A percentile compares a stretch with the other conserved stretches of the same genome.
These are phyloP conservation scores for Oostethus manadensis DNA, from an alignment of 2,113 vertebrate genomes.

Conservation along the genomic window DNA sequence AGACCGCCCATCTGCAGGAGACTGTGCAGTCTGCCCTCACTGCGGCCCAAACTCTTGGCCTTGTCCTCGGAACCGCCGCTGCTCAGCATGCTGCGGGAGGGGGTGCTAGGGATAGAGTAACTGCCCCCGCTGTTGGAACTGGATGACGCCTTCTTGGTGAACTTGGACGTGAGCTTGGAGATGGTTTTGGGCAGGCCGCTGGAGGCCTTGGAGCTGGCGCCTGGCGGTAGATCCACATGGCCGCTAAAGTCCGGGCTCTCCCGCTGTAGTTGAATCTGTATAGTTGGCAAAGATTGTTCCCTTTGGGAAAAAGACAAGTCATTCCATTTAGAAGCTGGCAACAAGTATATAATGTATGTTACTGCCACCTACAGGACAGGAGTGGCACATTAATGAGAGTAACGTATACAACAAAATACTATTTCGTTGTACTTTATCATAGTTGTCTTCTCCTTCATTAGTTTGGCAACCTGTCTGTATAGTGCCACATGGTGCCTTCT, in stretches of 20 bases:
- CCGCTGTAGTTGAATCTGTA: slow-evolving; percentile 93
- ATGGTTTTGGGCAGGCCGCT: slow-evolving; percentile 94
- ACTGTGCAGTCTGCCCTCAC: slow-evolving; percentile 79
- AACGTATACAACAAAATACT: too few species aligned
- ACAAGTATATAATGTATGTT: too few species aligned
- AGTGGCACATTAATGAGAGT: too few species aligned
- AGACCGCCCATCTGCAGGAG: slow-evolving; percentile 81
- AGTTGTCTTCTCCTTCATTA: too few species aligned
- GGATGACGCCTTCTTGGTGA: slow-evolving; percentile 93
- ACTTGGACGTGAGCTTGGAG: slow-evolving; percentile 94
- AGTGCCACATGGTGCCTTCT: too few species aligned
- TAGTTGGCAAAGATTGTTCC: slow-evolving; percentile 91
- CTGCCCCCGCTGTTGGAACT: slow-evolving; percentile 75
- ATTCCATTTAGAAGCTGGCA: too few species aligned
- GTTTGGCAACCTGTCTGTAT: too few species aligned
- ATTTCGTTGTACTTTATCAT: too few species aligned
- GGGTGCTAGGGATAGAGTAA: slow-evolving; percentile 88
- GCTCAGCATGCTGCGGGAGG: slow-evolving; percentile 83
- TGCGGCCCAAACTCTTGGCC: slow-evolving; percentile 70
- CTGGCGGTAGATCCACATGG: slow-evolving; percentile 79
- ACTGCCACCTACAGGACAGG: too few species aligned
- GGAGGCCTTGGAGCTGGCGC: slow-evolving; percentile 84
- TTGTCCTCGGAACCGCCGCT: slow-evolving; percentile 81
- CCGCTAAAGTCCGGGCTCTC: slow-evolving; percentile 82
- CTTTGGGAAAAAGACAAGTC: slow-evolving; percentile 56